Evolutionary conservation across 2,888 invertebrate genomes (phyloP).

Genomic region (Dicyrtomina minuta): DNA sequence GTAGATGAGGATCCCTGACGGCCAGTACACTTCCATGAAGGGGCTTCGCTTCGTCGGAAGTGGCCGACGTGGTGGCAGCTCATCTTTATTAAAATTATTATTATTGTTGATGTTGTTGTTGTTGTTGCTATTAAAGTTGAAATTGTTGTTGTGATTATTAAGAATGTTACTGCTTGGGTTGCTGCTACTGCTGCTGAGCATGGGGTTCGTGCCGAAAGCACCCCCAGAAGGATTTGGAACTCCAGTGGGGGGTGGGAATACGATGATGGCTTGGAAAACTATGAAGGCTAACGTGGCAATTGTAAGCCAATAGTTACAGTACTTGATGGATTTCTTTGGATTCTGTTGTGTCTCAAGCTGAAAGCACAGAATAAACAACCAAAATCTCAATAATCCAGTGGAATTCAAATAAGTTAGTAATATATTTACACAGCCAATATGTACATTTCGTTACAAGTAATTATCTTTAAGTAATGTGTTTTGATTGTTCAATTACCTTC

Average conservation of each 20-base stretch:
- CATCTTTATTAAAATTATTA: no score
- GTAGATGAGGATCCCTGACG: constrained; percentile 9
- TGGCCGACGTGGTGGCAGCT: no score
- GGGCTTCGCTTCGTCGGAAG: no score
- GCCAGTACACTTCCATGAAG: background rate
- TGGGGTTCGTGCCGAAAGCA: no score
- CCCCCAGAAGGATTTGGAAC: background rate
- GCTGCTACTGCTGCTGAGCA: no score
- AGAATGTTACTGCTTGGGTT: no score
- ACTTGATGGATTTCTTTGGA: constrained; percentile 16
- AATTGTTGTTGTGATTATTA: no score
- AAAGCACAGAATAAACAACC: background rate
- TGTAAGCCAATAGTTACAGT: constrained; percentile 19
- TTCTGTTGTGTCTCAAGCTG: constrained; percentile 16
- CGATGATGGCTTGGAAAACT: constrained; percentile 16
- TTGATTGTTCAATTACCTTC: constrained; percentile 14
- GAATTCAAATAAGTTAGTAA: no score
- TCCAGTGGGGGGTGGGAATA: background rate
- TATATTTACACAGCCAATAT: background rate
- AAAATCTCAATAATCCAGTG: no score
- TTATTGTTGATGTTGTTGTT: no score
- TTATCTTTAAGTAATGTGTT: background rate
- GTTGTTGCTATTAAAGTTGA: background rate
- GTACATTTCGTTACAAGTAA: background rate
- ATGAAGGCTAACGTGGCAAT: constrained; percentile 8